Conservation (phyloP, 2,888 invertebrate genomes). For the Melanargia galathea region DNA sequence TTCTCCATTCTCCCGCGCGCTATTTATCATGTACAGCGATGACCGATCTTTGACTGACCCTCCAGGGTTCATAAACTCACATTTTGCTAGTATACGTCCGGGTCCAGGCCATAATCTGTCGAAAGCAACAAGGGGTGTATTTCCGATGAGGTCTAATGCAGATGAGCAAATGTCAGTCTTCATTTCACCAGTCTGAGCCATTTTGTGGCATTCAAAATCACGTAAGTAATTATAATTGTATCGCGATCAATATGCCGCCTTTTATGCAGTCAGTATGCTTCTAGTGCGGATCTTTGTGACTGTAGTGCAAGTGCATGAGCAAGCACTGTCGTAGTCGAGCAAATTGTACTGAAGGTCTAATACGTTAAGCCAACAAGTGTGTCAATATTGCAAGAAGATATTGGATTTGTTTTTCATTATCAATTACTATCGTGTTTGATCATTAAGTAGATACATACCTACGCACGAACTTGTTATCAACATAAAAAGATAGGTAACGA, state of each 20-base stretch:
- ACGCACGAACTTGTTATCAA: background rate
- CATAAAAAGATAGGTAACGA: background rate
- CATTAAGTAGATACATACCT: background rate
- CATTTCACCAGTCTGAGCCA: constrained; percentile 41
- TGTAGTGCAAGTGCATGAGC: background rate
- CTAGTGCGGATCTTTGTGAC: background rate
- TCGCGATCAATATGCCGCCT: background rate
- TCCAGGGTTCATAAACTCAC: constrained; percentile 77
- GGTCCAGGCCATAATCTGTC: constrained; percentile 70
- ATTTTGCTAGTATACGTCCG: constrained; percentile 71
- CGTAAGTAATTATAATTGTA: background rate
- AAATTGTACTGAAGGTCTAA: background rate
- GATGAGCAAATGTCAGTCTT: constrained; percentile 68
- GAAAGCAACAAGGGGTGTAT: constrained; percentile 71
- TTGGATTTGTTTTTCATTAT: background rate
- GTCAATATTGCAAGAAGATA: background rate
- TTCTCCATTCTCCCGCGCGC: constrained; percentile 59
- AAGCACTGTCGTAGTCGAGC: no score
- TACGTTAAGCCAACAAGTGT: background rate
- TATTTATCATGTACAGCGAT: constrained; percentile 65
- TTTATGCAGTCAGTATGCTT: background rate
- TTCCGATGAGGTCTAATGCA: constrained; percentile 72
- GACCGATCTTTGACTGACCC: constrained; percentile 75
- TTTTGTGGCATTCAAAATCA: background rate
- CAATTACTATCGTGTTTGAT: background rate